Evolutionary conservation across 1,140 invertebrate species (phyloP).

Genomic region (Streblospio benedicti): DNA sequence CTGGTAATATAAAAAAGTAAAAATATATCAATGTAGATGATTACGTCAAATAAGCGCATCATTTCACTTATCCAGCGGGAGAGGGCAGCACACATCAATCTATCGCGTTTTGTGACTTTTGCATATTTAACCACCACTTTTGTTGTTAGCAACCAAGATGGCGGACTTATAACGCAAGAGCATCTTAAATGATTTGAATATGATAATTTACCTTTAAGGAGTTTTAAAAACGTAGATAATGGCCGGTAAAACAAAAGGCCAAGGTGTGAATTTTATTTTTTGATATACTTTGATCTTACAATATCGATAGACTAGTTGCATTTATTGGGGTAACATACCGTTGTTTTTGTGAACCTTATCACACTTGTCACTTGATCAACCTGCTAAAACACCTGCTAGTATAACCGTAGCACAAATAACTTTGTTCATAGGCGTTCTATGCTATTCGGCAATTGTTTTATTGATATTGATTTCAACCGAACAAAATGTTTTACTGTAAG

Average conservation of each 20-base stretch:
- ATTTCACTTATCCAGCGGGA: not conserved
- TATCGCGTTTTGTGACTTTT: not conserved
- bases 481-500: too few species aligned
- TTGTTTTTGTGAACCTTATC: not conserved
- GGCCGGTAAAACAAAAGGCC: not conserved
- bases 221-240: not conserved
- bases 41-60: too few species aligned
- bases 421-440: too few species aligned
- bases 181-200: not conserved
- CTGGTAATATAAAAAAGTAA: too few species aligned
- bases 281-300: not conserved
- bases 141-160: constrained; percentile 2
- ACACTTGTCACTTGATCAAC: not conserved
- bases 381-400: not conserved
- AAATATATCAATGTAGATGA: too few species aligned
- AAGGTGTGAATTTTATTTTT: not conserved
- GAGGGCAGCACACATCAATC: not conserved
- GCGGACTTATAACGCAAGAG: not conserved
- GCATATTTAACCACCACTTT: not conserved
- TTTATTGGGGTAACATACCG: not conserved
- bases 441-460: too few species aligned
- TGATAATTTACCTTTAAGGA: too few species aligned
- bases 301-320: not conserved
- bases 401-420: not conserved
- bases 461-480: too few species aligned